Conservation (phyloP, 2,888 invertebrate species). For the Agapostemon virescens region DNA sequence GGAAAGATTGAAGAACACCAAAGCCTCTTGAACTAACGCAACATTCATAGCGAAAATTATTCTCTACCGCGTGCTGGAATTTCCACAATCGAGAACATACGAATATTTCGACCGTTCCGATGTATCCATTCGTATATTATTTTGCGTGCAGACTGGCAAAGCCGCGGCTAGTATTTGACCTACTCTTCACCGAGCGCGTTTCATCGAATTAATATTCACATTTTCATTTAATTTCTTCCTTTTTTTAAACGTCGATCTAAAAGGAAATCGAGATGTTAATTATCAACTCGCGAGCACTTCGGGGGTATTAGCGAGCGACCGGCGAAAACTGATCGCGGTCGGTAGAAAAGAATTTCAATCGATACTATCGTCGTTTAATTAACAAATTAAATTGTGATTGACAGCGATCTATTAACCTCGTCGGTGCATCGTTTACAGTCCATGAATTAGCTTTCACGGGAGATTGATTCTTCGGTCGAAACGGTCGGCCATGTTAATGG, state of each 20-base stretch:
- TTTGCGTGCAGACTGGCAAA: neutral
- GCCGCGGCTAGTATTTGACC: conserved; percentile 27
- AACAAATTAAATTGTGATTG: conserved; percentile 35
- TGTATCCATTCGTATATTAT: conserved; percentile 21
- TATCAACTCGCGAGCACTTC: neutral
- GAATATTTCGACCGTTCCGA: conserved; percentile 16
- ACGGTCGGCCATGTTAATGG: conserved; percentile 19
- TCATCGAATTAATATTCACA: conserved; percentile 16
- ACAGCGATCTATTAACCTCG: conserved; percentile 13
- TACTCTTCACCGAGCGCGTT: conserved; percentile 19
- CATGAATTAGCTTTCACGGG: conserved; percentile 9
- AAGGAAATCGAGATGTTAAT: conserved; percentile 15
- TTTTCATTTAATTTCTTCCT: no score
- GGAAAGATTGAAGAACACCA: neutral
- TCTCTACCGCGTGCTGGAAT: neutral
- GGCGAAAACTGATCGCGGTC: neutral
- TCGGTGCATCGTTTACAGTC: neutral
- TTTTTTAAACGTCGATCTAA: conserved; percentile 2
- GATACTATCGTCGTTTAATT: conserved; percentile 29
- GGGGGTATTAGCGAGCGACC: neutral
- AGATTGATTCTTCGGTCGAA: conserved; percentile 31
- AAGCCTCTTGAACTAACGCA: neutral
- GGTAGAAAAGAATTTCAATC: conserved; percentile 22
- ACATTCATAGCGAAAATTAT: conserved; percentile 27
- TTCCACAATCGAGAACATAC: conserved; percentile 37